Evolutionary conservation across 1,140 invertebrate genomes (phyloP).

Genomic region (Psix sp.): DNA sequence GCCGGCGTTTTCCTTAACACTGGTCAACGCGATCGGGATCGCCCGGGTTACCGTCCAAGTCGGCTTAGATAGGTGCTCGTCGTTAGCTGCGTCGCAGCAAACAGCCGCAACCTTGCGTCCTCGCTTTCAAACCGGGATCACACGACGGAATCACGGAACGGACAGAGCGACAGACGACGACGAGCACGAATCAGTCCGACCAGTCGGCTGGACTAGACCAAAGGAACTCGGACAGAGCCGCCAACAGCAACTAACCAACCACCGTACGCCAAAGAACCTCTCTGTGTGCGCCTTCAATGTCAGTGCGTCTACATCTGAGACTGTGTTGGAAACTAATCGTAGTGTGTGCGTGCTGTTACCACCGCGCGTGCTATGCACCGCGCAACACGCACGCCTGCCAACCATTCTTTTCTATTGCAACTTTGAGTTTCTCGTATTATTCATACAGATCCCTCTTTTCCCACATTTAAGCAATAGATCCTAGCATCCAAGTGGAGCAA

Average conservation of each 20-base stretch:
- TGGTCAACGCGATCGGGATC: conserved; percentile 45
- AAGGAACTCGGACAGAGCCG: conserved; percentile 63
- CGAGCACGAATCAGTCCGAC: conserved; percentile 66
- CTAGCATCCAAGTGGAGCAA: too few relatives aligned
- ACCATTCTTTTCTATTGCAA: too few relatives aligned
- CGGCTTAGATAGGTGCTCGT: conserved; percentile 31
- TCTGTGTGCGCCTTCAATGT: not conserved
- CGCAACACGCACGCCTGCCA: not conserved
- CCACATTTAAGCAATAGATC: too few relatives aligned
- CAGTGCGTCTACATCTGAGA: not conserved
- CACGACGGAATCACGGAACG: conserved; percentile 69
- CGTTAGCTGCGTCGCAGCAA: conserved; percentile 74
- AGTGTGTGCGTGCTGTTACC: conserved; percentile 5
- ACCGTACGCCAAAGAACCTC: conserved; percentile 20
- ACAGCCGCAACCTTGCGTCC: conserved; percentile 69
- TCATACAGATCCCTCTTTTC: too few relatives aligned
- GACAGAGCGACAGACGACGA: conserved; percentile 64
- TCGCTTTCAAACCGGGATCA: conserved; percentile 72
- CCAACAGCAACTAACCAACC: conserved; percentile 59
- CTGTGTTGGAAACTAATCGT: not conserved
- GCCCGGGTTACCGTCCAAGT: not conserved
- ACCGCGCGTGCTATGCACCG: not conserved
- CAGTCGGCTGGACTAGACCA: conserved; percentile 41
- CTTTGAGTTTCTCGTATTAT: too few relatives aligned
- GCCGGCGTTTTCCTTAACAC: too few relatives aligned